A percentile compares a stretch with the other conserved stretches of the same genome.
phyloP scores from a whole-genome alignment of 2,113 vertebrate genomes.

The Rallus limicola region DNA sequence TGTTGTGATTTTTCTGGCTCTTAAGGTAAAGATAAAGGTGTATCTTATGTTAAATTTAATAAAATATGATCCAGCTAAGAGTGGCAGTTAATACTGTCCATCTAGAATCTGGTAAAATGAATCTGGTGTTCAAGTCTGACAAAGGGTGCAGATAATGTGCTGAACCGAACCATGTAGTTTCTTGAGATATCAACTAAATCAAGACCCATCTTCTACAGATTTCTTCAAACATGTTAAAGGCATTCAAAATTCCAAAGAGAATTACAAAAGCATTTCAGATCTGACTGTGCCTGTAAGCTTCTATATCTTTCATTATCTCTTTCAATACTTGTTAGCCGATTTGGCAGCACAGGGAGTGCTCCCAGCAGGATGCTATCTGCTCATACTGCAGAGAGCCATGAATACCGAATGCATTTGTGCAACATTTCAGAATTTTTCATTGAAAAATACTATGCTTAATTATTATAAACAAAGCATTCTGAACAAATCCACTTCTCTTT shows the following conservation, averaged over 20 bases:
- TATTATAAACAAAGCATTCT: neutral
- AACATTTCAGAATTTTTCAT: neutral
- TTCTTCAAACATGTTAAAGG: neutral
- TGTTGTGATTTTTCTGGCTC: neutral
- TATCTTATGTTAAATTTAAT: neutral
- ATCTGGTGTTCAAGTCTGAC: neutral
- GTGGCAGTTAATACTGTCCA: neutral
- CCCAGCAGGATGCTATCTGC: neutral
- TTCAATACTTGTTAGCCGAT: rapidly evolving
- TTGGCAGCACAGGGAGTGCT: neutral
- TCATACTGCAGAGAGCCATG: neutral
- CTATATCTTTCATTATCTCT: neutral
- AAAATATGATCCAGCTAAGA: neutral
- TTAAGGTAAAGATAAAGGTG: neutral
- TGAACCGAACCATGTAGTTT: neutral
- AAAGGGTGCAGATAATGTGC: neutral
- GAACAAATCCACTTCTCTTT: neutral
- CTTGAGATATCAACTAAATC: neutral
- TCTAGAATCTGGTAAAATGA: neutral
- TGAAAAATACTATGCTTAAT: neutral
- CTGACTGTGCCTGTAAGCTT: neutral
- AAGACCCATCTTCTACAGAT: neutral
- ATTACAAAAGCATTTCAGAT: neutral
- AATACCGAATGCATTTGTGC: neutral
- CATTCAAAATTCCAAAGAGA: neutral